Evolutionary conservation across 1,140 invertebrate genomes (phyloP), one percentile per base, ranked within the genome.

Genomic region (Cydia splendana): DNA sequence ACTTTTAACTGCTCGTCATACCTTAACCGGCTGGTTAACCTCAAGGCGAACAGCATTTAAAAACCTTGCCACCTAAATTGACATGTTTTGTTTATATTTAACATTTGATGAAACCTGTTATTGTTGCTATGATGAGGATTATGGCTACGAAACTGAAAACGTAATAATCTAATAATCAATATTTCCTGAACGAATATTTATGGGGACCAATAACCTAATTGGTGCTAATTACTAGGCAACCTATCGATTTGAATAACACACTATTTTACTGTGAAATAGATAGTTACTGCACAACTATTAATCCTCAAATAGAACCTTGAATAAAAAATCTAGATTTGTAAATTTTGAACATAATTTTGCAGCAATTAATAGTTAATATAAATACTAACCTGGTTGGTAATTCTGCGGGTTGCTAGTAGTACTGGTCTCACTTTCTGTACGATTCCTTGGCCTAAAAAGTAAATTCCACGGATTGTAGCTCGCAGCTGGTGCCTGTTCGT

Each of bases 381-480:
- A 53, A 57, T 28, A 62, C 87, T 84, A 79, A 89, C 90, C 86
- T 85, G 84, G 75, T 85, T 89, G 85, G 76, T 82, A 87, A 77
- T 76, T 88, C 79, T 82, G 81, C 67, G 85, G 80, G 75, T 81
- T 89, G 51, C 87, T 89, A 77, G 79, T 85, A 9, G 80, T 82
- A 81, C 90, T 93, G 75, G 84, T 89, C 82, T 93, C 91, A 88
- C 90, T 93, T 79, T 90, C 88, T 4, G 88, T 89, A 57, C 90
- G 86, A 51, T 76, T 85, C 81, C 91, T 84, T 76, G 88, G 76
- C 65, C 80, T 91, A 79, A 91, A 92, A 76, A 92, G 83, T 74
- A 91, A 87, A 86, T 89, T 91, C 88, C 88, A 91, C 9, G 89
- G 89, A 77, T 86, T 91, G 77, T 90, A 91, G 77, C 79, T 87